A percentile compares a stretch with the other conserved stretches of the same genome.
These are phyloP conservation scores for Ceratotherium simum DNA, from an alignment of 2,113 vertebrate genomes.

Conservation along the genomic window DNA sequence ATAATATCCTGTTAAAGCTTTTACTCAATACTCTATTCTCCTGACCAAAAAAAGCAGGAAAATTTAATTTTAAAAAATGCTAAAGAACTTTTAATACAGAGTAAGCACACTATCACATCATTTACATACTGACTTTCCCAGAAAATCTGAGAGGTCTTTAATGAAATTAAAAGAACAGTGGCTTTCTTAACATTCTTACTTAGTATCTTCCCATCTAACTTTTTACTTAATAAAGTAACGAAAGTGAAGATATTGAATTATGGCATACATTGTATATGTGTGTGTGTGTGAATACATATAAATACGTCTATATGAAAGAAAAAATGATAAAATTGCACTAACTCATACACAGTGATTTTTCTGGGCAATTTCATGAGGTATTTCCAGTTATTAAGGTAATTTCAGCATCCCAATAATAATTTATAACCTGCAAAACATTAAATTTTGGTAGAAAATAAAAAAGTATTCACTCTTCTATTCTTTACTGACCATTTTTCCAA, in stretches of 20 bases:
- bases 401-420: neutral
- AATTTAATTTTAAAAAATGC: neutral
- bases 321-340: neutral
- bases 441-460: neutral
- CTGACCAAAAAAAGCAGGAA: neutral
- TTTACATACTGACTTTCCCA: neutral
- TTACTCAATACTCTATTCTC: neutral
- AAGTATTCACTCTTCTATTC: neutral
- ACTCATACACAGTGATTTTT: neutral
- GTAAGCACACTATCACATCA: neutral
- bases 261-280: neutral
- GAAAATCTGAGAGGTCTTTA: neutral
- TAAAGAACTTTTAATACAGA: constrained; percentile 4
- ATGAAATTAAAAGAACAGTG: neutral
- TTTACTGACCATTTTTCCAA: neutral
- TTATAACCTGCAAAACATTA: neutral
- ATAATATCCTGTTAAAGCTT: neutral
- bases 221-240: constrained; percentile 23
- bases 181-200: neutral
- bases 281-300: too few relatives aligned
- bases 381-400: constrained; percentile 32
- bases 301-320: neutral
- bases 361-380: neutral
- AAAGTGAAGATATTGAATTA: constrained; percentile 3
- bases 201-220: neutral